These are phyloP conservation scores for Brachyhypopomus occidentalis DNA, from an alignment of 2,113 vertebrate genomes.

Conservation along the genomic window DNA sequence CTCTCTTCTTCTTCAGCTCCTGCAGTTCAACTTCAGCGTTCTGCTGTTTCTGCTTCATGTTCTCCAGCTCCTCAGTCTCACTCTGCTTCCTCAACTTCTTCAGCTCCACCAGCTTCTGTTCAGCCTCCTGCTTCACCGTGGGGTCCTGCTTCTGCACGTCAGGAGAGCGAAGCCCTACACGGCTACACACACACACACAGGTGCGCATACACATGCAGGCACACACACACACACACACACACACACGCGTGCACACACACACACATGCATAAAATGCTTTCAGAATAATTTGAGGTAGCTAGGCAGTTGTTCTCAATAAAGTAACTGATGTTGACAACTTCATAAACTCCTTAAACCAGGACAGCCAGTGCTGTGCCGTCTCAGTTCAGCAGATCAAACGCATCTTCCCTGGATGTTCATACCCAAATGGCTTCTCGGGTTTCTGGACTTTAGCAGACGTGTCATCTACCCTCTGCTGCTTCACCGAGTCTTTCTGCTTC, in stretches of 20 bases:
- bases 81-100: constrained; percentile 80
- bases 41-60: constrained; percentile 93
- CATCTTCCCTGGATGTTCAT: constrained; percentile 2
- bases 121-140: constrained; percentile 74
- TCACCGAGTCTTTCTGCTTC: constrained; percentile 74
- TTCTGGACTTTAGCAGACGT: constrained; percentile 80
- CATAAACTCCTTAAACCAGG: not conserved
- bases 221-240: constrained; percentile 17
- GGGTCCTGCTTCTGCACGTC: constrained; percentile 73
- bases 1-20: constrained; percentile 89
- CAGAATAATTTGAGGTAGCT: not conserved
- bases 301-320: not conserved
- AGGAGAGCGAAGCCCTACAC: constrained; percentile 54
- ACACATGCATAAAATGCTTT: too few species aligned
- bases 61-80: constrained; percentile 85
- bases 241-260: not conserved
- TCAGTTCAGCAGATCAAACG: not conserved
- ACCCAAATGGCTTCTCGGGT: constrained; percentile 84
- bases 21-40: constrained; percentile 85
- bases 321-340: not conserved
- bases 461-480: constrained; percentile 81
- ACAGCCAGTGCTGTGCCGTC: not conserved
- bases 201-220: not conserved
- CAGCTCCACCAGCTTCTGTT: constrained; percentile 83
- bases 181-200: constrained; percentile 38